phyloP scores from a whole-genome alignment of 2,888 invertebrate species.

The Plebejus melissa region DNA sequence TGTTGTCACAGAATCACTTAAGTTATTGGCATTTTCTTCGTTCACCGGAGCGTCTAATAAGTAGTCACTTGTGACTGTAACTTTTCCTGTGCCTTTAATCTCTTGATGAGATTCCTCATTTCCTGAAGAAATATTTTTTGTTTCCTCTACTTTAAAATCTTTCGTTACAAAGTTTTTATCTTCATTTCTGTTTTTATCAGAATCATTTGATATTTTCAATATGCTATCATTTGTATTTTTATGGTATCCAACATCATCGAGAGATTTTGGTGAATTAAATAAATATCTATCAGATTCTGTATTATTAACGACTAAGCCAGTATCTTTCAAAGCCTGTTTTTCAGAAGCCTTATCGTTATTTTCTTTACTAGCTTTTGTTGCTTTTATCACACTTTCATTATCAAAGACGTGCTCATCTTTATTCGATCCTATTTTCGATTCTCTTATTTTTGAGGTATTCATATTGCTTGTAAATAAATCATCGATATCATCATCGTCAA shows the following conservation, averaged over 20 bases:
- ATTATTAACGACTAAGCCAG: background rate
- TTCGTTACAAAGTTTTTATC: constrained; percentile 18
- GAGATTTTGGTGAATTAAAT: background rate
- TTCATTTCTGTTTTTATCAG: background rate
- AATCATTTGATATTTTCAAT: background rate
- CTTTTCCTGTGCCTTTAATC: background rate
- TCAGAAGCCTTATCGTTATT: constrained; percentile 20
- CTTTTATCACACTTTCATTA: constrained; percentile 29
- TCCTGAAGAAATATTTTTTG: background rate
- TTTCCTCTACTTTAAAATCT: constrained; percentile 3
- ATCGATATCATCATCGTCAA: constrained; percentile 52
- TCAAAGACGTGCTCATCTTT: constrained; percentile 28
- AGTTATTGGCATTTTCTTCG: background rate
- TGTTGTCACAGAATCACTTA: background rate
- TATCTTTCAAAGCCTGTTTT: background rate
- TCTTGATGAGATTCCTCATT: background rate
- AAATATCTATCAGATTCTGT: background rate
- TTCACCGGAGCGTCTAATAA: background rate
- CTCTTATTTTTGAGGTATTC: background rate
- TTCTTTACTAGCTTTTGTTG: constrained; percentile 29
- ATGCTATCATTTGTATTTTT: background rate
- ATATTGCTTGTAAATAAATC: constrained; percentile 35
- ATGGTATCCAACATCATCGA: background rate
- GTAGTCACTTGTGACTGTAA: background rate
- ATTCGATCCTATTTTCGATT: constrained; percentile 24